Conservation (phyloP, 2,113 vertebrate species). For the Phocoena sinus region DNA sequence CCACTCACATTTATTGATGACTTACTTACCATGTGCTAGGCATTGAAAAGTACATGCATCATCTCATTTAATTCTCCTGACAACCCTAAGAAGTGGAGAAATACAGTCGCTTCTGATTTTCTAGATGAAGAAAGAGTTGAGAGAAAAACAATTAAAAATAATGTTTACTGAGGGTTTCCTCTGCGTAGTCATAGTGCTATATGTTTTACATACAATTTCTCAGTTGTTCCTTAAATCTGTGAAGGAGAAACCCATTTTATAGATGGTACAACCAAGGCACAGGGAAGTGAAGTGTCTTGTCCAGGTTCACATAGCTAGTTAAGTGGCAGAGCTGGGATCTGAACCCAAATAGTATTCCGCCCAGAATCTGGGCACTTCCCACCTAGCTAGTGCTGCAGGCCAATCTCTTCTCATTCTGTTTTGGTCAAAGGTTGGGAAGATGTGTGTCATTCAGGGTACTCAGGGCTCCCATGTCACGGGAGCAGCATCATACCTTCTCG, state of each 20-base stretch:
- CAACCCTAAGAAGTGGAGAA: neutral
- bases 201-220: neutral
- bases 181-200: neutral
- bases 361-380: neutral
- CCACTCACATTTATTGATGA: neutral
- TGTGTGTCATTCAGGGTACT: neutral
- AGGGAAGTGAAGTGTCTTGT: neutral
- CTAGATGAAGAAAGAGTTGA: neutral
- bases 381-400: neutral
- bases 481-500: neutral
- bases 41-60: neutral
- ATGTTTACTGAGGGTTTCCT: neutral
- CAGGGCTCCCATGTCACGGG: neutral
- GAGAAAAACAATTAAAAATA: neutral
- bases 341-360: neutral
- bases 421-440: neutral
- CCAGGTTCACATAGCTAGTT: neutral
- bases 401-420: neutral
- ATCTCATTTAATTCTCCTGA: neutral
- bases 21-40: neutral
- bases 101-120: neutral
- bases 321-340: neutral
- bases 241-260: neutral
- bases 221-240: neutral
- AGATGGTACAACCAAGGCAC: neutral